These are phyloP conservation scores for Actinemys pallida DNA, from an alignment of 2,113 vertebrate species.

Conservation along the genomic window DNA sequence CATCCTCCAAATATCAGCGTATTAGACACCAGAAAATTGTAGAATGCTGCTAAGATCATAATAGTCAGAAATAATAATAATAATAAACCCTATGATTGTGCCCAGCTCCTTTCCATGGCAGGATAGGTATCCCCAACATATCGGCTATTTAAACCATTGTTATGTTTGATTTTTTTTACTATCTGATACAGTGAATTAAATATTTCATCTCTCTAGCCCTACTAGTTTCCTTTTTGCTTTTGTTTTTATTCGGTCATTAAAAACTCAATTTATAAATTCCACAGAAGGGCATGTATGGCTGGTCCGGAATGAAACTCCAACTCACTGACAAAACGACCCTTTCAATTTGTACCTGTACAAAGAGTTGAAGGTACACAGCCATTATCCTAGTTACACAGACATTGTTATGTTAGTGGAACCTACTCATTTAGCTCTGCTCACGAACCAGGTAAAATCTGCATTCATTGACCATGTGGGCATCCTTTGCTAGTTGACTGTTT, in stretches of 20 bases:
- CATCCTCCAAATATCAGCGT: slow-evolving; percentile 24
- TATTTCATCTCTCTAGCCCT: background rate
- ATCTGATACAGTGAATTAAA: slow-evolving; percentile 52
- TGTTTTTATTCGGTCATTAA: background rate
- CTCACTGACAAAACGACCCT: background rate
- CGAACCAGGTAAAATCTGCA: fast-evolving
- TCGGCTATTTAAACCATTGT: slow-evolving; percentile 47
- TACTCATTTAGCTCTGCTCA: fast-evolving
- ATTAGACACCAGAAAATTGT: background rate
- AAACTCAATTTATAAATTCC: slow-evolving; percentile 30
- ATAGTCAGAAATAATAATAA: background rate
- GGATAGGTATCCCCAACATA: slow-evolving; percentile 54
- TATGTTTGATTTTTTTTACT: slow-evolving; percentile 43
- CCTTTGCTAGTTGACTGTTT: fast-evolving
- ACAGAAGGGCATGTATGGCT: background rate
- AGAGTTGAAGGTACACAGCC: background rate
- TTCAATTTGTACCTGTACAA: fast-evolving
- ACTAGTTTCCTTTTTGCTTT: background rate
- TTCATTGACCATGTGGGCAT: fast-evolving
- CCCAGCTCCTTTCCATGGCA: slow-evolving; percentile 34
- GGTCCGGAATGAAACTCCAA: background rate
- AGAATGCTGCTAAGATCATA: background rate
- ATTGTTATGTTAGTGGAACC: background rate
- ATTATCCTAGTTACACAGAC: background rate
- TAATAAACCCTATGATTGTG: background rate